Evolutionary conservation across 64 coral and sea anemone species (phyloP).

Genomic region (Pocillopora damicornis): DNA sequence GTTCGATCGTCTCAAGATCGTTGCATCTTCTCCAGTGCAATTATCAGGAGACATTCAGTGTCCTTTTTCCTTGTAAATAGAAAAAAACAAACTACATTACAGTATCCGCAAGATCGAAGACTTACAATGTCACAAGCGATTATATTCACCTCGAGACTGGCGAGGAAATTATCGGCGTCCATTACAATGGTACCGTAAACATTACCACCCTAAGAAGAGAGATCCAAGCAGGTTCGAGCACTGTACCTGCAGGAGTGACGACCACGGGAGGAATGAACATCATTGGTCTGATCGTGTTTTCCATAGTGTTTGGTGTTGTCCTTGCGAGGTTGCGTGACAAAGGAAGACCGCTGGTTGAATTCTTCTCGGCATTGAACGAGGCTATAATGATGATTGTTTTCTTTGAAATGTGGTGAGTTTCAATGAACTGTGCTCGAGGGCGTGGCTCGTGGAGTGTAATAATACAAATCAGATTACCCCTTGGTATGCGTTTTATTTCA

Average conservation of each 20-base stretch:
- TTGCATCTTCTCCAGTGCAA: too few species aligned
- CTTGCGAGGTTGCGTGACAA: conserved; percentile 53
- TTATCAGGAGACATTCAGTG: not conserved
- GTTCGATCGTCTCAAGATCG: too few species aligned
- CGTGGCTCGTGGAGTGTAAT: too few species aligned
- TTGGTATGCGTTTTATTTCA: too few species aligned
- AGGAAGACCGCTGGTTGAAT: conserved; percentile 54
- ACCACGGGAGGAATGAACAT: conserved; percentile 52
- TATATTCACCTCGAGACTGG: not conserved
- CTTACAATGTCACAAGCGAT: conserved; percentile 3
- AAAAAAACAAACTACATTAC: conserved; percentile 7
- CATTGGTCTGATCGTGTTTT: conserved; percentile 70
- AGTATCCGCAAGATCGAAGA: not conserved
- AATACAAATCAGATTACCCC: not conserved
- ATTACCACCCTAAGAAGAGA: conserved; percentile 3
- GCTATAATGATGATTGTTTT: conserved; percentile 68
- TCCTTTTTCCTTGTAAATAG: not conserved
- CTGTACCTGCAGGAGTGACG: conserved; percentile 42
- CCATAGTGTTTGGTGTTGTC: conserved; percentile 63
- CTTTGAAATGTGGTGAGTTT: conserved; percentile 74
- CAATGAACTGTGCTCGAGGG: too few species aligned
- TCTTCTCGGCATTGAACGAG: conserved; percentile 65
- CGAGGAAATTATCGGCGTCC: conserved; percentile 5
- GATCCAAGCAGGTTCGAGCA: conserved; percentile 7
- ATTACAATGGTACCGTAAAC: not conserved